These are phyloP conservation scores for Silurus lanzhouensis DNA, from an alignment of 2,797 vertebrate species.

Conservation along the genomic window DNA sequence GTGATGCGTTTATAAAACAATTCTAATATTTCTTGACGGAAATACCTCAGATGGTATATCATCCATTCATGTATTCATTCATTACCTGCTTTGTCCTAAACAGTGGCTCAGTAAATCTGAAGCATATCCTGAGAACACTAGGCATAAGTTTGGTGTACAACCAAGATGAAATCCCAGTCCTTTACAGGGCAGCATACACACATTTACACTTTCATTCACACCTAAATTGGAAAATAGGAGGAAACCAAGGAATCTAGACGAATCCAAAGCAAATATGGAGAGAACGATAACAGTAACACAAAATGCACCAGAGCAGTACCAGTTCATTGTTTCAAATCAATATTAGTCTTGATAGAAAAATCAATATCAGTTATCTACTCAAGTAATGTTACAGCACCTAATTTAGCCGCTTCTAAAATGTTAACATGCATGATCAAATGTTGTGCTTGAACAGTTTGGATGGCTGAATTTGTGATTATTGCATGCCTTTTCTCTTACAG, in stretches of 20 bases:
- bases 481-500: slow-evolving; percentile 61
- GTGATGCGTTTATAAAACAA: neutral
- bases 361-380: neutral
- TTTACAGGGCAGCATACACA: neutral
- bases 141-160: neutral
- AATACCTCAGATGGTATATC: neutral
- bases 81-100: neutral
- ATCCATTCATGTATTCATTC: neutral
- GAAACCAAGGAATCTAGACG: neutral
- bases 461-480: neutral
- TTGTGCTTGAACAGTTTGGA: neutral
- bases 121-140: too few species aligned
- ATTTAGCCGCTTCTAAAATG: neutral
- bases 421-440: neutral
- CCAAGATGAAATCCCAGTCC: neutral
- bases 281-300: neutral
- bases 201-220: neutral
- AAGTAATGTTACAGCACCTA: neutral
- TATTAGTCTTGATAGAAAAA: neutral
- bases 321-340: neutral
- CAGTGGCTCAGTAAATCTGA: neutral
- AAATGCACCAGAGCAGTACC: neutral
- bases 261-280: neutral
- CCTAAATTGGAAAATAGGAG: neutral
- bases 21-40: neutral